These are phyloP conservation scores for Lemur catta DNA, from an alignment of 2,797 vertebrate genomes.

Conservation along the genomic window DNA sequence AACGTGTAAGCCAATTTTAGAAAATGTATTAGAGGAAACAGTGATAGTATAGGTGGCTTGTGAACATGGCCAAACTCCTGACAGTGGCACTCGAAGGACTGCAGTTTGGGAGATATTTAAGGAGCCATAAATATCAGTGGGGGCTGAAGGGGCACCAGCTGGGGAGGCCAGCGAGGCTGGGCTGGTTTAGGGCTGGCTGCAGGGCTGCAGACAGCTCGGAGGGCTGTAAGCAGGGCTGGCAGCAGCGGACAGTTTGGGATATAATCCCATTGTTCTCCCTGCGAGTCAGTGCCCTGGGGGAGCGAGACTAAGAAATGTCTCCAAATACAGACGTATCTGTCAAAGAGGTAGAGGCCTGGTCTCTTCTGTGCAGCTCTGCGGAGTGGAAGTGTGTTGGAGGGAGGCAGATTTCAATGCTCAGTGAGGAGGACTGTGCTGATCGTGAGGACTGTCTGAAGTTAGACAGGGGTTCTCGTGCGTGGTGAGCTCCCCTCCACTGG, in stretches of 20 bases:
- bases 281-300: not conserved
- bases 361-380: not conserved
- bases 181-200: not conserved
- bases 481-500: not conserved
- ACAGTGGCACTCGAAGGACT: not conserved
- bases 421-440: not conserved
- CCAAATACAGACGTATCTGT: not conserved
- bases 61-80: not conserved
- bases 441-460: not conserved
- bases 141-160: not conserved
- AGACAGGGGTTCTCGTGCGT: not conserved
- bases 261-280: not conserved
- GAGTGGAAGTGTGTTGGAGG: not conserved
- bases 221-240: accelerated
- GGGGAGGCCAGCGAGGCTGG: not conserved
- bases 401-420: not conserved
- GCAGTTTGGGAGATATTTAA: not conserved
- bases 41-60: not conserved
- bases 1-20: not conserved
- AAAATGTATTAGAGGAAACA: not conserved
- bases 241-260: too few relatives aligned
- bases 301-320: not conserved
- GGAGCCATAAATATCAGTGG: not conserved
- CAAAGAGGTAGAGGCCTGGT: not conserved
- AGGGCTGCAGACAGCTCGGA: not conserved